Evolutionary conservation across 2,888 invertebrate species (phyloP), one percentile per base, ranked within the genome.

Genomic region (Acrobasis consociella): DNA sequence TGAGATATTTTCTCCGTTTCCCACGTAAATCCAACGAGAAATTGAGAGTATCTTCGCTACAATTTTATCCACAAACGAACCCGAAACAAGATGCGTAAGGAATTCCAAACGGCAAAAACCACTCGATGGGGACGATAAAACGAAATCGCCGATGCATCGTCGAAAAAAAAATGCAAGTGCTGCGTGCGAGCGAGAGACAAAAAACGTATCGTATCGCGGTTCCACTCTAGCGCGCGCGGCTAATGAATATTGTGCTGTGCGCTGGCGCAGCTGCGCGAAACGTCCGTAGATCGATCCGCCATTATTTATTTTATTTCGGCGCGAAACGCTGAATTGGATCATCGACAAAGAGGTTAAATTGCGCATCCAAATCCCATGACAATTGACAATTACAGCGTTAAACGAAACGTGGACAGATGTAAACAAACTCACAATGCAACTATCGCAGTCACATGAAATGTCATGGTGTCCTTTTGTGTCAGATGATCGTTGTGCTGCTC

Each of bases 291-390:
- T 80, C 82, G 81, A 82, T 86, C 87, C 85, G 83, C 86, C 87
- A 89, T 90, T 90, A 91, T 90, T 89, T 91, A 89, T 91, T 89
- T 89, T 87, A 88, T 87, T 89, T 87, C 86, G 88, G 90, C 87
- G 89, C 88, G 88, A 90, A 89, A 86, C 82, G 70, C 79, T 81
- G 85, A 90, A 90, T 89, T 90, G 89, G 89, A 90, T 90, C 88
- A 86, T 77, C 79, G 84, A 91, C 91, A 89, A 89, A 87, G 88
- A 89, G 81, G 88, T 89, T 88, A 88, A 92, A 92, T 91, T 91
- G 92, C 81, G 87, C 92, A 88, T 87, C 82, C 86, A 89, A 91
- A 91, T 90, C 91, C 90, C 83, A 80, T 87, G 82, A 87, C 87
- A 87, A 87, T 87, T 80, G 85, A 80, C 82, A 83, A 82, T 85